Conservation (phyloP, 2,888 invertebrate species). For the Agrotis segetum region DNA sequence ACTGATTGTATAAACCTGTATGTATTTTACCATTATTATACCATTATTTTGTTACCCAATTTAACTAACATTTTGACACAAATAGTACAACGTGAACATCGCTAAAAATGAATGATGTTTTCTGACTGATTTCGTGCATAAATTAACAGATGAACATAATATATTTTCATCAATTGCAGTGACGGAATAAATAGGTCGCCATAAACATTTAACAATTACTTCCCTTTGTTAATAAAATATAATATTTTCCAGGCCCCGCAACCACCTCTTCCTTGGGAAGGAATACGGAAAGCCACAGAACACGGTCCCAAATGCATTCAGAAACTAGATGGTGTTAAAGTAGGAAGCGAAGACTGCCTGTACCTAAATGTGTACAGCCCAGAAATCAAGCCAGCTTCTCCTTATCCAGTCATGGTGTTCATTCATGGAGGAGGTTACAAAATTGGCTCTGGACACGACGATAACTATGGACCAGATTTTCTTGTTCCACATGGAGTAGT, state of each 20-base stretch:
- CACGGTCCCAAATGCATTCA: conserved; percentile 73
- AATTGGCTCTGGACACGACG: conserved; percentile 72
- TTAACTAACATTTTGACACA: not conserved
- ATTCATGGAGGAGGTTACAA: conserved; percentile 76
- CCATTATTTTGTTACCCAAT: not conserved
- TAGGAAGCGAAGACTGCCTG: conserved; percentile 76
- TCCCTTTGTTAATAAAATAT: not conserved
- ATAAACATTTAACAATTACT: too few species aligned
- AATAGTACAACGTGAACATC: not conserved
- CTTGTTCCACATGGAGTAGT: conserved; percentile 72
- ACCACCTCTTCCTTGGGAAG: conserved; percentile 72
- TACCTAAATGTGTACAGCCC: conserved; percentile 77
- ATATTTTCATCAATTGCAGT: too few species aligned
- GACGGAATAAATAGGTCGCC: too few species aligned
- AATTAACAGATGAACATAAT: too few species aligned
- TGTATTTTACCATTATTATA: too few species aligned
- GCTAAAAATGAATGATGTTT: too few species aligned
- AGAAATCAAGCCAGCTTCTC: conserved; percentile 56
- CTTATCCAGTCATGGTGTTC: conserved; percentile 75
- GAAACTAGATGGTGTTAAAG: conserved; percentile 43
- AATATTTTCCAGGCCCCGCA: conserved; percentile 71
- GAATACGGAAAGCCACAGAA: conserved; percentile 68
- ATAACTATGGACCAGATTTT: conserved; percentile 75
- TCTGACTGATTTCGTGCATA: too few species aligned
- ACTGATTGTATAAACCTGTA: too few species aligned